Conservation (phyloP, 2,888 invertebrate species). For the Coecobrya sp. region DNA sequence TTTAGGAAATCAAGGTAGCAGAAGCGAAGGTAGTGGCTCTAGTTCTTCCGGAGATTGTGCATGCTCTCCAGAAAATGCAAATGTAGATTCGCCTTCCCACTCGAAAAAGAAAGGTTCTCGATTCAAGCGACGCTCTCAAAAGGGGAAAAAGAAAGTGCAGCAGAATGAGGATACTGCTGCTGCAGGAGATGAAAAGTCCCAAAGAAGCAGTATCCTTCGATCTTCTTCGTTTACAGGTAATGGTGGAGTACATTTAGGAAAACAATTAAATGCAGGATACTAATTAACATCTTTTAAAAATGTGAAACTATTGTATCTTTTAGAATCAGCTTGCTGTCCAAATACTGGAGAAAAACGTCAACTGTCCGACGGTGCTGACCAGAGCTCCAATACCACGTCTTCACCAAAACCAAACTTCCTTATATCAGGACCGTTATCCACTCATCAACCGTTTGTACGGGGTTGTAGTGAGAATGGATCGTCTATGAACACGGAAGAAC, state of each 20-base stretch:
- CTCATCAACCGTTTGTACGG: constrained; percentile 68
- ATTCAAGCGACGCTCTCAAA: constrained; percentile 69
- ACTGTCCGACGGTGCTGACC: constrained; percentile 66
- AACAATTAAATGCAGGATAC: no score
- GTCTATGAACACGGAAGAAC: constrained; percentile 85
- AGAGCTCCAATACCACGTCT: constrained; percentile 56
- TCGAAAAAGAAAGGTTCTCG: constrained; percentile 80
- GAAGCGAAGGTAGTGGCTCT: constrained; percentile 79
- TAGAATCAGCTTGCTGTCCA: constrained; percentile 73
- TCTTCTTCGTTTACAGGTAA: constrained; percentile 75
- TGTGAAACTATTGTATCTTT: background rate
- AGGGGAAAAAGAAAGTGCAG: constrained; percentile 70
- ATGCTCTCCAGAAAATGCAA: constrained; percentile 75
- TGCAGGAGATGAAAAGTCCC: constrained; percentile 29
- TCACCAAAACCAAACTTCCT: constrained; percentile 80
- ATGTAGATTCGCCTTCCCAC: constrained; percentile 77
- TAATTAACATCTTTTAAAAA: background rate
- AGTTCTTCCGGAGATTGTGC: constrained; percentile 82
- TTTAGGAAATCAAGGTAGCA: constrained; percentile 80
- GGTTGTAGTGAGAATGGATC: constrained; percentile 84
- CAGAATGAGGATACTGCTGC: constrained; percentile 47
- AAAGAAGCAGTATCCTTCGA: constrained; percentile 31
- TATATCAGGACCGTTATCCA: constrained; percentile 74
- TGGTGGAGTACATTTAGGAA: no score
- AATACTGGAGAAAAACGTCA: constrained; percentile 51